Evolutionary conservation across 2,797 vertebrate species (phyloP), one percentile per base, ranked within the genome.

Genomic region (Karalla daura): DNA sequence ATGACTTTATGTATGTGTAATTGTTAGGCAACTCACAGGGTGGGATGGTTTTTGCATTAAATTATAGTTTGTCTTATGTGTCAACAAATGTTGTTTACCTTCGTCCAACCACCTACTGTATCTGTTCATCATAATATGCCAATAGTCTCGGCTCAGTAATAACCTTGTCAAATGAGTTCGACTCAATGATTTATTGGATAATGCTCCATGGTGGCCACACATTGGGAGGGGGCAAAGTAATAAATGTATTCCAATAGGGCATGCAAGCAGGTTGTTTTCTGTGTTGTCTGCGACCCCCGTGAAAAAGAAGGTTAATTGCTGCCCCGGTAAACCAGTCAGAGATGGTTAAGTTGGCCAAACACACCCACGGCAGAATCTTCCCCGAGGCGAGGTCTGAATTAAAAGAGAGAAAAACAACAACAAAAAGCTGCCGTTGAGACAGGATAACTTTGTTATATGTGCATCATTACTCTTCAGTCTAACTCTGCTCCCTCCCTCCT

Each of bases 271-370:
- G 47, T 37, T 20, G 46, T 13, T 25, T 41, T 40, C n/a, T n/a
- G n/a, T 58, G 25, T 56, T 41, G 24, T 59, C 28, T 35, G 5
- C 9, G 17, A 81, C 64, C 71, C 45, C 52, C 60, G 33, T 40
- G 40, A 83, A 53, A 59, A 53, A 33, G 76, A 80, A 88, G 84
- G 86, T 87, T 89, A 88, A 87, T 84, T 84, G 67, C 45, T 7
- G 46, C 76, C 68, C 44, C 56, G 25, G 32, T 59, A 70, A 88
- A 75, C 46, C 70, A 60, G 78, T 78, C 74, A 72, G 73, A 63
- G 49, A 79, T 62, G 50, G 76, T 82, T 75, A 78, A 61, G 64
- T 68, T 80, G 58, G 36, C 63, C 73, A 69, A 86, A 86, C 74
- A 90, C 46, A 46, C 80, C 76, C 67, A 50, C 47, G 49, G 63